A percentile compares a stretch with the other conserved stretches of the same genome.
phyloP scores from a whole-genome alignment of 2,888 invertebrate genomes.

The Ligdia adustata region DNA sequence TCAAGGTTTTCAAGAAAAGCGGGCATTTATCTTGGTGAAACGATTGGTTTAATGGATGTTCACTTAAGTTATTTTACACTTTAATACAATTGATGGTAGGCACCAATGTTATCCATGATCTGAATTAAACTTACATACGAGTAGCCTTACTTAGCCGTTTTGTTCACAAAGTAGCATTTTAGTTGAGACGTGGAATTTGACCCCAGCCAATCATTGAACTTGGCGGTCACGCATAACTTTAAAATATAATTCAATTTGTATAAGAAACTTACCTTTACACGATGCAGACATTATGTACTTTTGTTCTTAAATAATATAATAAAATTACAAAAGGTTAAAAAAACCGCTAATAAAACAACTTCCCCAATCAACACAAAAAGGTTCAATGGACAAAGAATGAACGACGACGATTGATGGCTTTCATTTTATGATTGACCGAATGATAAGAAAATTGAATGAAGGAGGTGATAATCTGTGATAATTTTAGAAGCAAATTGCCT shows the following conservation, averaged over 20 bases:
- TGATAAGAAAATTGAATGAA: conserved; percentile 22
- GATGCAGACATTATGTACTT: conserved; percentile 62
- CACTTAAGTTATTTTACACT: too few relatives aligned
- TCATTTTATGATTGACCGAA: conserved; percentile 1
- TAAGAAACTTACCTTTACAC: conserved; percentile 63
- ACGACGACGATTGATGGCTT: not conserved
- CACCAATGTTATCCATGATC: too few relatives aligned
- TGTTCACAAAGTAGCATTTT: not conserved
- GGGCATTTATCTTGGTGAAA: too few relatives aligned
- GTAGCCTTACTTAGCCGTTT: not conserved
- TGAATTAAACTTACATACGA: not conserved
- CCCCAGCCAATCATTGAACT: conserved; percentile 31
- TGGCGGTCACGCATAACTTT: not conserved
- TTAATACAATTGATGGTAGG: too few relatives aligned
- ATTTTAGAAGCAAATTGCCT: too few relatives aligned
- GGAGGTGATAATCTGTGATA: conserved; percentile 27
- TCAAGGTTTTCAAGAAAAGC: too few relatives aligned
- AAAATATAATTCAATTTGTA: not conserved
- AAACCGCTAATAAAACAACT: conserved; percentile 17
- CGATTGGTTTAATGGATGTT: too few relatives aligned
- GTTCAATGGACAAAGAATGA: conserved; percentile 31
- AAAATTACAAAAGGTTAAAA: conserved; percentile 25
- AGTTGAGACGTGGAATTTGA: conserved; percentile 44
- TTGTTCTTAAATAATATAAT: conserved; percentile 21
- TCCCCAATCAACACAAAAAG: conserved; percentile 34